Percentiles rank a stretch among this genome's conserved stretches.
Evolutionary conservation across 2,888 invertebrate genomes (phyloP).

Genomic region (Ennomos quercinarius): DNA sequence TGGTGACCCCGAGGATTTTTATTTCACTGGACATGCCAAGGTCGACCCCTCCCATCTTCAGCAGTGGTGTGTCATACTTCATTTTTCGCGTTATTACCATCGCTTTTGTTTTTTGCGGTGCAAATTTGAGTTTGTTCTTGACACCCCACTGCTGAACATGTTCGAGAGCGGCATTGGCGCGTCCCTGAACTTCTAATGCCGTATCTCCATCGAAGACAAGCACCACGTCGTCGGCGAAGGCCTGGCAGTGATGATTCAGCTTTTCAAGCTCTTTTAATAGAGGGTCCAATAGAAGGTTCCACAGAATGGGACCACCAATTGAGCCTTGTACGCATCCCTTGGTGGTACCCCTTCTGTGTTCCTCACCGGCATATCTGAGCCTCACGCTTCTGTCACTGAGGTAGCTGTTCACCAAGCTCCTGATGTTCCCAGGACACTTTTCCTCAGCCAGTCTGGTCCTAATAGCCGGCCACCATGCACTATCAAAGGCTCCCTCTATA

Average conservation of each 20-base stretch:
- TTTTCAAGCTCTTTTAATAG: not conserved
- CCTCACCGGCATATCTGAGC: not conserved
- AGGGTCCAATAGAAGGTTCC: slow-evolving; percentile 5
- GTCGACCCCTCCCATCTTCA: slow-evolving; percentile 2
- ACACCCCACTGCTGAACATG: slow-evolving; percentile 5
- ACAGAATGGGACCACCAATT: slow-evolving; percentile 1
- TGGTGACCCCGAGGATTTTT: not conserved
- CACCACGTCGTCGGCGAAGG: slow-evolving; percentile 1
- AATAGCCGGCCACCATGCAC: slow-evolving; percentile 5
- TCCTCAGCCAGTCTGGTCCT: slow-evolving; percentile 6
- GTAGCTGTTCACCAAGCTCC: slow-evolving; percentile 2
- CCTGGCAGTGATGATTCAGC: not conserved
- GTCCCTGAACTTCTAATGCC: not conserved
- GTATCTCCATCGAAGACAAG: slow-evolving; percentile 2
- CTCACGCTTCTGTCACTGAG: not conserved
- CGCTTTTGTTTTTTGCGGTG: slow-evolving; percentile 2
- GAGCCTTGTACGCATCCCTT: slow-evolving; percentile 5
- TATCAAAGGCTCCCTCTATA: not conserved
- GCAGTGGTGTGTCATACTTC: not conserved
- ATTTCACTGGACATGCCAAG: slow-evolving; percentile 1
- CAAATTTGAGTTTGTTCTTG: slow-evolving; percentile 3
- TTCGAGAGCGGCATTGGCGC: slow-evolving; percentile 2
- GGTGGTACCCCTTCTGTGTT: not conserved
- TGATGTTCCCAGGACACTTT: slow-evolving; percentile 1
- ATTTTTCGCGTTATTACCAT: slow-evolving; percentile 1